Evolutionary conservation across 2,113 vertebrate genomes (phyloP), one percentile per base, ranked within the genome.

Genomic region (Gasterosteus aculeatus): DNA sequence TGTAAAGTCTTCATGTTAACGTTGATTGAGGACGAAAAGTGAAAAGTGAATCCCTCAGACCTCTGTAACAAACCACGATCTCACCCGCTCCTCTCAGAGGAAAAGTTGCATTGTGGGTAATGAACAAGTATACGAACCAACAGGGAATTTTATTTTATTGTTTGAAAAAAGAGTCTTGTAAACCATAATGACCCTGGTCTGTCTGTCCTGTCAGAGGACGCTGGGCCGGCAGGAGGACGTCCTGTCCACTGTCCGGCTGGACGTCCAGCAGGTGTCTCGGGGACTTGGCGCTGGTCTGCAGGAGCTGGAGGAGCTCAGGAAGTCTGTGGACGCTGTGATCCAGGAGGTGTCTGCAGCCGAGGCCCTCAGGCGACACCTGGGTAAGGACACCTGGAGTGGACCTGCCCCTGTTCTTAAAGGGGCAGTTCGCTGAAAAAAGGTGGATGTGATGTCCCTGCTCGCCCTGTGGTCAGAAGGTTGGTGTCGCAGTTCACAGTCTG

Each of bases 351-450:
- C 82, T 0, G 56, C 59, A 15, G 75, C 80, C 0, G 84, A 82
- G 59, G 77, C 67, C 22, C 76, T 88, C 59, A 57, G 9, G 67
- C 70, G 80, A 7, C 84, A 88, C 26, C 74, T 86, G 65, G 87
- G 87, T 88, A 85, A 81, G 10, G 42, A 8, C 51, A 46, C 7
- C 71, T 26, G 35, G 18, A 33, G 14, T 3, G 4, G 41, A 60
- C 38, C 5, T 19, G 58, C 33, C 1, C 59, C 7, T 29, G 42
- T 64, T 29, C 44, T 47, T 33, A 38, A 49, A 18, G n/a, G 63
- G 29, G 46, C 29, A 22, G 64, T 8, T 31, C 22, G 26, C 8
- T 22, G 49, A 22, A 51, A 51, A 51, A 12, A 22, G 22, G 42
- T 47, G 56, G 56, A 35, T 60, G 19, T n/a, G 10, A 22, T 39